Evolutionary conservation across 2,888 invertebrate genomes (phyloP), one percentile per base, ranked within the genome.

Genomic region (Mermis nigrescens): DNA sequence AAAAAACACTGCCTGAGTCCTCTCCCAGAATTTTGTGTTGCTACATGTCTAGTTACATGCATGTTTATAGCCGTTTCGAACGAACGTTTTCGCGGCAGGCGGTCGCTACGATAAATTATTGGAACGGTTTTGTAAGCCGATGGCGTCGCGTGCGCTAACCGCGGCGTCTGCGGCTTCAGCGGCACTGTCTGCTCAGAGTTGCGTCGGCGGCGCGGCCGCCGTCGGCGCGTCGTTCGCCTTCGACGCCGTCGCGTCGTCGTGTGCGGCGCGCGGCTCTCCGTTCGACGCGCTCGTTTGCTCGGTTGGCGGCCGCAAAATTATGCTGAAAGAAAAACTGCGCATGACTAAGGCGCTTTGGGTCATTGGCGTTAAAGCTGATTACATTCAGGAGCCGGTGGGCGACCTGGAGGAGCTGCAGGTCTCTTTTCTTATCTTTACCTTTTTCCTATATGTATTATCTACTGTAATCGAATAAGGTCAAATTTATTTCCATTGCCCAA

Each of bases 61-160:
- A n/a, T n/a, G n/a, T n/a, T n/a, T n/a, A n/a, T n/a, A n/a, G 59
- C 68, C 76, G 62, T 73, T 74, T 24, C 81, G 76, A 63, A 79
- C 77, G 67, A 84, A 80, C 64, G 81, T 89, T 0, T 78, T 92
- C 51, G 90, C 90, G 0, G 84, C 82, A 4, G 92, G 92, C 0
- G 90, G 91, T 46, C 81, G 90, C 66, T 94, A 91, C 68, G 89
- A 92, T 73, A 80, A 80, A 12, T 79, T 91, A 77, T 79, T 92
- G 19, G 53, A 60, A 26, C 51, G 57, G 28, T 66, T 66, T 32
- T 60, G 60, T 31, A 55, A 55, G 31, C 55, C 54, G 2, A 53
- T 48, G 19, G 7, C 28, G 4, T 4, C 19, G 12, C 12, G 4
- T 7, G 19, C 48, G 12, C 19, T 38, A 7, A 19, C 38, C 38